Percentiles rank a stretch among this genome's conserved stretches.
Conservation (phyloP, 2,888 invertebrate genomes). For the Parasteatoda lunata region DNA sequence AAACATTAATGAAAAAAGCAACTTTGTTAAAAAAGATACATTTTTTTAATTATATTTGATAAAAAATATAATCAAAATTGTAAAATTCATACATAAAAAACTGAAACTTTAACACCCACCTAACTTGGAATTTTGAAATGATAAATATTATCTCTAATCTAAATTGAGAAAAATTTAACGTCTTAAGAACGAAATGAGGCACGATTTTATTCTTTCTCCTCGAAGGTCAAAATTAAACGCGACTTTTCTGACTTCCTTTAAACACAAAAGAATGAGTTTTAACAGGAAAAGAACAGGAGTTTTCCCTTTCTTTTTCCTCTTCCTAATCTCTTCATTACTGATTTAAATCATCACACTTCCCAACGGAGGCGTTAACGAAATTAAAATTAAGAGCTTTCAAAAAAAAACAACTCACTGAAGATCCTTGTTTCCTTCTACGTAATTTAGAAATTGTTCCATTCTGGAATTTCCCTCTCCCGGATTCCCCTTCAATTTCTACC, state of each 20-base stretch:
- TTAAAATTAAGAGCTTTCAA: slow-evolving; percentile 42
- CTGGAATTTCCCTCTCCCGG: background rate
- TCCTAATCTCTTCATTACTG: slow-evolving; percentile 35
- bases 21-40: too few relatives aligned
- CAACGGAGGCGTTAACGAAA: slow-evolving; percentile 47
- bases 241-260: background rate
- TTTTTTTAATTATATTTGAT: too few relatives aligned
- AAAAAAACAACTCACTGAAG: slow-evolving; percentile 33
- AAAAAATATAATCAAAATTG: too few relatives aligned
- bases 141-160: background rate
- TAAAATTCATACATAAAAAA: too few relatives aligned
- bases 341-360: slow-evolving; percentile 42
- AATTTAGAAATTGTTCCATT: slow-evolving; percentile 49
- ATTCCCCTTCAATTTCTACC: background rate
- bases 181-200: background rate
- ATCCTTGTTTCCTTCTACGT: slow-evolving; percentile 36
- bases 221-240: background rate
- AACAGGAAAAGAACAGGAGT: background rate
- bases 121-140: background rate
- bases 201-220: background rate
- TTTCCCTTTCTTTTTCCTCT: background rate
- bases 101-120: too few relatives aligned
- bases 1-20: too few relatives aligned
- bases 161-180: slow-evolving; percentile 5
- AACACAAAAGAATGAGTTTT: background rate